Evolutionary conservation across 2,888 invertebrate species (phyloP), one percentile per base, ranked within the genome.

Genomic region (Drosophila trichaetosa): DNA sequence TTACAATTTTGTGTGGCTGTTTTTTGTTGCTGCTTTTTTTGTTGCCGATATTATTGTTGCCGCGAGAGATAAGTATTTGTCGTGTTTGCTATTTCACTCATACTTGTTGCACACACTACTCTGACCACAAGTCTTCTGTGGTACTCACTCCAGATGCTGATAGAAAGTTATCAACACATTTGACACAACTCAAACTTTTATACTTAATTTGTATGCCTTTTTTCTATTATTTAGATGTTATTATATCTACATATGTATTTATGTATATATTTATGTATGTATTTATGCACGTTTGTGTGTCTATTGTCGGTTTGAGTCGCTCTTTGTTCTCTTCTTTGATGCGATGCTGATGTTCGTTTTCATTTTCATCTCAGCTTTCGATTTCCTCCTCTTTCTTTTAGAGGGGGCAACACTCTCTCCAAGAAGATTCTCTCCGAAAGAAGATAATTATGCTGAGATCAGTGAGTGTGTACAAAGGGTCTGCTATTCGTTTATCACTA

Each of bases 301-400:
- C 51, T 64, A 38, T 72, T 66, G 53, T 34, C 72, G 38, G 34
- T 54, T 65, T 64, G 49, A 38, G 29, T 65, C 48, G 34, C 53
- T 68, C n/a, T 54, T 62, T 74, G 38, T 73, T 71, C 56, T 57
- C 36, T 34, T 40, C 33, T 34, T 31, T 49, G n/a, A 13, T 29
- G 40, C 38, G 27, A 16, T 24, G 56, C 49, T 53, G 27, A 33
- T 48, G 31, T 56, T 56, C 24, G 53, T 65, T 61, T 61, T 77
- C 53, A 46, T 60, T 69, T 73, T 58, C 36, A 59, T 61, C 29
- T 31, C 46, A 65, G 76, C 70, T 87, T 85, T 85, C 78, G 60
- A 76, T 86, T 85, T 86, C 77, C 71, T 62, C 69, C 66, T 73
- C 70, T 78, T 76, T 69, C 56, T 71, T 65, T 64, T 67, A 40